Evolutionary conservation across 2,797 vertebrate genomes (phyloP).

Genomic region (Aphelocoma californica): DNA sequence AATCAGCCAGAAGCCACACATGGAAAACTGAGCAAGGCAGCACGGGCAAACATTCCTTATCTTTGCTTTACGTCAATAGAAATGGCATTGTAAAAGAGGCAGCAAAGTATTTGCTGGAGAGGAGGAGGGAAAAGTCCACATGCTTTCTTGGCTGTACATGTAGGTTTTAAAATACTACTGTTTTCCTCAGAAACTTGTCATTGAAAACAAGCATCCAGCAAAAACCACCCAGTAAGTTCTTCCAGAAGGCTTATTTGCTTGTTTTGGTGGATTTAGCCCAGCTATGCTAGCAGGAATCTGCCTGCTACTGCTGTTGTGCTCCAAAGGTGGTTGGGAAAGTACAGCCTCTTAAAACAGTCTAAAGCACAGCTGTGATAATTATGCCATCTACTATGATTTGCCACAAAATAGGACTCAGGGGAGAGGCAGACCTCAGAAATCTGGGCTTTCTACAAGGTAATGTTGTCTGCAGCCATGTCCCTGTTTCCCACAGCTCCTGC

Average conservation of each 20-base stretch:
- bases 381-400: neutral
- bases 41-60: constrained; percentile 4
- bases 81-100: constrained; percentile 27
- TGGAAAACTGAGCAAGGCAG: constrained; percentile 14
- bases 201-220: neutral
- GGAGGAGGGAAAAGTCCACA: constrained; percentile 14
- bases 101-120: constrained; percentile 25
- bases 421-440: neutral
- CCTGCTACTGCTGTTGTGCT: neutral
- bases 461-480: neutral
- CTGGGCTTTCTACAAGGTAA: neutral
- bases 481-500: neutral
- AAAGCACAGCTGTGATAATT: constrained; percentile 19
- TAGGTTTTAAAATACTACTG: neutral
- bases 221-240: neutral
- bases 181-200: neutral
- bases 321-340: neutral
- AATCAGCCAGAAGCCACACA: constrained; percentile 14
- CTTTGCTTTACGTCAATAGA: neutral
- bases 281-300: neutral
- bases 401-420: neutral
- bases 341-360: neutral
- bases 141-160: neutral
- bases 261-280: neutral
- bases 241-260: neutral